phyloP scores from a whole-genome alignment of 2,113 vertebrate species.

The Aegithalos caudatus region DNA sequence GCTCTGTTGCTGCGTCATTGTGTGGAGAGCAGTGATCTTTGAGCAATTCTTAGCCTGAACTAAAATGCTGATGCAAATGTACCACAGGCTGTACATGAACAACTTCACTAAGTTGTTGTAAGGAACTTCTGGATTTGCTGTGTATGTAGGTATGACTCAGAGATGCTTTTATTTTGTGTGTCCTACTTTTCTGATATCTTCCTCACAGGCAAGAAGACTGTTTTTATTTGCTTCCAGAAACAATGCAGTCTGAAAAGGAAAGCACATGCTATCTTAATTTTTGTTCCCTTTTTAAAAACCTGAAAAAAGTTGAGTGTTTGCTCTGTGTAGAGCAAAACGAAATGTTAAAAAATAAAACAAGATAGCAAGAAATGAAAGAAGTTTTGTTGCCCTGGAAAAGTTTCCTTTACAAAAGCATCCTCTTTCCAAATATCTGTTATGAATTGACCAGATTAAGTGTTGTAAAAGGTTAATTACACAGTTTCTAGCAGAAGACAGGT shows the following conservation, averaged over 20 bases:
- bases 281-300: background rate
- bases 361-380: background rate
- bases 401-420: background rate
- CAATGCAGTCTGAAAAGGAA: background rate
- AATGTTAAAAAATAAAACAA: background rate
- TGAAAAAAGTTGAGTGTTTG: background rate
- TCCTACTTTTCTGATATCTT: constrained; percentile 23
- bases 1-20: background rate
- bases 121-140: background rate
- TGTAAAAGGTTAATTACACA: background rate
- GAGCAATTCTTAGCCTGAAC: background rate
- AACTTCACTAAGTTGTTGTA: background rate
- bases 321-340: background rate
- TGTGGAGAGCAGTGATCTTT: background rate
- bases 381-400: background rate
- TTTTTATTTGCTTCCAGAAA: background rate
- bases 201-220: background rate
- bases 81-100: background rate
- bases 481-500: background rate
- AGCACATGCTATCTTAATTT: background rate
- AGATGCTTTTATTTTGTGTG: constrained; percentile 5
- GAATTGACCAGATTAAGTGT: background rate
- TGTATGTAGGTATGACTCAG: constrained; percentile 32
- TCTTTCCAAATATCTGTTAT: background rate
- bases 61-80: background rate